Evolutionary conservation across 2,113 vertebrate genomes (phyloP), one percentile per base, ranked within the genome.

Genomic region (Thamnophis sirtalis): DNA sequence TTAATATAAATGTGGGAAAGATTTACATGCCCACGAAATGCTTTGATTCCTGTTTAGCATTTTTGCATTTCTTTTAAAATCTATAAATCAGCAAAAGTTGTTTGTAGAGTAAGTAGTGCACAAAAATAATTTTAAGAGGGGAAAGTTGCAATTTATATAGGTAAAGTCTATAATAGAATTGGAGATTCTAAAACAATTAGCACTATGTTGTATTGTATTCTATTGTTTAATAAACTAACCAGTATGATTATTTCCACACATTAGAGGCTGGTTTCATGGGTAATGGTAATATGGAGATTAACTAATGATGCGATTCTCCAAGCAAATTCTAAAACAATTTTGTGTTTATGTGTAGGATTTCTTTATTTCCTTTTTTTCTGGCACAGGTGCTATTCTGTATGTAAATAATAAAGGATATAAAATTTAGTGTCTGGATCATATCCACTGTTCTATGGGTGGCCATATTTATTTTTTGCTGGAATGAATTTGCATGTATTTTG

Each of bases 351-450:
- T 8, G 84, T 95, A 91, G 96, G 49, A 93, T 94, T 94, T 94
- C 94, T 95, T 94, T 89, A 58, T 92, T 21, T 95, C 92, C 92
- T 94, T 94, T 54, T 94, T 94, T 94, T 58, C 96, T 95, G 93
- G 96, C 96, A 96, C 92, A 96, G 97, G 97, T 98, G 97, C 97
- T 98, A 97, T 95, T 96, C 26, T 38, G 33, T 84, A 28, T 97
- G 95, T 97, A 98, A 96, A 97, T 97, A 96, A n/a, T 91, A 94
- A 97, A 97, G 93, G 95, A 92, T 94, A 91, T 91, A 94, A 93
- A 92, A 89, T 84, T 24, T 85, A 92, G 91, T 93, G 88, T 93
- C 94, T 95, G 92, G 91, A 87, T 91, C 80, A 84, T 93, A 88
- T 93, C 95, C 95, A 96, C 87, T 93, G 94, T 95, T 95, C 94